phyloP scores from a whole-genome alignment of 2,888 invertebrate species.

The Pseudeuparius sepicola region DNA sequence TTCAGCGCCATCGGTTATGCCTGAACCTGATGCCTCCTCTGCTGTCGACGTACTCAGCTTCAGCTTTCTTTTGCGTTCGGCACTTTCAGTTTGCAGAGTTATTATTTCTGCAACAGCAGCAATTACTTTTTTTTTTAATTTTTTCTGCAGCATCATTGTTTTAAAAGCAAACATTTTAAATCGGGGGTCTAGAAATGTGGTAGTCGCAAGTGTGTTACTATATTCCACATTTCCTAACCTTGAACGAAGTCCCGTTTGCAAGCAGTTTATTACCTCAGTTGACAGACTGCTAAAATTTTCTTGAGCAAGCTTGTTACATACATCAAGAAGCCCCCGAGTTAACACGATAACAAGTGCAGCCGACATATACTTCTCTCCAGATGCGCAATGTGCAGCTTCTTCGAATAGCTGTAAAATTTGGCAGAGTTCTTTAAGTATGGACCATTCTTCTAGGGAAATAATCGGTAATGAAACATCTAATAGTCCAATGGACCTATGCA shows the following conservation, averaged over 20 bases:
- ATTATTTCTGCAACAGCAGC: neutral
- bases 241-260: conserved; percentile 6
- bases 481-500: conserved; percentile 21
- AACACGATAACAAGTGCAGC: conserved; percentile 20
- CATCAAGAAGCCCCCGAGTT: conserved; percentile 16
- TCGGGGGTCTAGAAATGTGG: conserved; percentile 18
- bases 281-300: conserved; percentile 15
- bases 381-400: conserved; percentile 20
- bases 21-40: too few species aligned
- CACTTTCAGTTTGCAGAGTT: neutral
- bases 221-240: conserved; percentile 17
- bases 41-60: conserved; percentile 3
- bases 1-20: too few species aligned
- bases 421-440: conserved; percentile 19
- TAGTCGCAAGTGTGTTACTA: conserved; percentile 17
- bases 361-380: conserved; percentile 20
- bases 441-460: conserved; percentile 16
- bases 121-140: neutral
- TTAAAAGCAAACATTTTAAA: too few species aligned
- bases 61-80: neutral
- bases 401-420: conserved; percentile 23
- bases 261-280: conserved; percentile 8
- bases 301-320: conserved; percentile 12
- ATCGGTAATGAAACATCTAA: conserved; percentile 17
- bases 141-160: too few species aligned